Percentiles rank a stretch among this genome's conserved stretches.
These are phyloP conservation scores for Clarias laeviceps DNA, from an alignment of 2,797 vertebrate genomes.

Conservation along the genomic window DNA sequence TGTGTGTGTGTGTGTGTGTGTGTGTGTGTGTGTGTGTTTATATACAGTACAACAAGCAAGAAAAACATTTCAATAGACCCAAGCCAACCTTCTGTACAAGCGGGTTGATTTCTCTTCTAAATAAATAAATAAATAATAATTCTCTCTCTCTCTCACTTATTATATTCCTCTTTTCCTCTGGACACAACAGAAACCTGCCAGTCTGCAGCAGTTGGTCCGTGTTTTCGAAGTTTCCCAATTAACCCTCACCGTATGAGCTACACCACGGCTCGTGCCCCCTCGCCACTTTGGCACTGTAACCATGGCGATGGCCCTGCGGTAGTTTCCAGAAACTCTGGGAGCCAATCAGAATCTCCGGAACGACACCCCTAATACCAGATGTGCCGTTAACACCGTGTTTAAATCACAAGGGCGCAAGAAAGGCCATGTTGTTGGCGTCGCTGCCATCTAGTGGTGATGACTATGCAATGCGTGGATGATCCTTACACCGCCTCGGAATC, in stretches of 20 bases:
- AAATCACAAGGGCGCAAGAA: neutral
- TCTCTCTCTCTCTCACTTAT: conserved; percentile 44
- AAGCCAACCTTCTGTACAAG: conserved; percentile 14
- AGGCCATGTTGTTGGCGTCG: conserved; percentile 28
- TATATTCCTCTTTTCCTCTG: conserved; percentile 69
- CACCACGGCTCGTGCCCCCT: conserved; percentile 68
- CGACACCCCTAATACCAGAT: neutral
- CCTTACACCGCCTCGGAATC: too few relatives aligned
- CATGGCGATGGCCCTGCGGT: conserved; percentile 67
- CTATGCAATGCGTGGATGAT: conserved; percentile 44
- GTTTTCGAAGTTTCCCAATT: conserved; percentile 66
- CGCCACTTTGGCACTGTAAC: conserved; percentile 62
- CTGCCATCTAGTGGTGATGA: conserved; percentile 62
- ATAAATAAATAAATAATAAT: too few relatives aligned
- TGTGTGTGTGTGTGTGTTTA: conserved; percentile 8
- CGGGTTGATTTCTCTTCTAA: neutral
- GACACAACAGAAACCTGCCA: conserved; percentile 63
- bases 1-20: conserved; percentile 2
- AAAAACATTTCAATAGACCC: conserved; percentile 10
- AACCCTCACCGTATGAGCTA: conserved; percentile 67
- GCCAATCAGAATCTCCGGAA: conserved; percentile 29
- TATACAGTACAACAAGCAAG: neutral
- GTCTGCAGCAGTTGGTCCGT: conserved; percentile 51
- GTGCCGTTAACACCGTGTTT: conserved; percentile 8
- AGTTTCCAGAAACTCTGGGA: conserved; percentile 45